Conservation (phyloP, 2,113 vertebrate genomes). For the Arvicanthis niloticus region DNA sequence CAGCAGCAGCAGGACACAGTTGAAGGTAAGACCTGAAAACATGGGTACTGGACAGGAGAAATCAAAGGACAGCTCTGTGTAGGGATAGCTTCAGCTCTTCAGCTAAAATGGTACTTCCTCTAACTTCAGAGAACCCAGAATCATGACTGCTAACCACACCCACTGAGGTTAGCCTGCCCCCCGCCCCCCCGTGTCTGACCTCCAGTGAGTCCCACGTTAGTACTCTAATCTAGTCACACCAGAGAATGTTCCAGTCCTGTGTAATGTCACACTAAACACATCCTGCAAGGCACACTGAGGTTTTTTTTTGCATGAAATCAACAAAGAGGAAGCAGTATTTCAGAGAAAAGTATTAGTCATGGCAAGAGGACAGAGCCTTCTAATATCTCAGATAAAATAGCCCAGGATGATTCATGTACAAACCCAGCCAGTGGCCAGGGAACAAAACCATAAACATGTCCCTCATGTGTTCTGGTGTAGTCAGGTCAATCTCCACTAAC, state of each 20-base stretch:
- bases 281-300: conserved; percentile 28
- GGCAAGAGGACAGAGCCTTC: background rate
- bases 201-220: background rate
- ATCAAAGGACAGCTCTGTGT: background rate
- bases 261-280: background rate
- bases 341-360: background rate
- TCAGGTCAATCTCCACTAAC: background rate
- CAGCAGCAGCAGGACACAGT: conserved; percentile 46
- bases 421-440: background rate
- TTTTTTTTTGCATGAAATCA: background rate
- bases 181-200: background rate
- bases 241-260: background rate
- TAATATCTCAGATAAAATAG: background rate
- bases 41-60: conserved; percentile 49
- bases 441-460: background rate
- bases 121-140: background rate
- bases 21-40: conserved; percentile 56
- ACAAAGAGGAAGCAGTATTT: conserved; percentile 58
- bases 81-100: background rate
- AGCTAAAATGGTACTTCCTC: background rate
- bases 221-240: background rate
- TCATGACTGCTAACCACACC: background rate
- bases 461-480: background rate
- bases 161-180: background rate
- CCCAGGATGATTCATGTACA: background rate